These are phyloP conservation scores for Ptiloglossa arizonensis DNA, from an alignment of 1,140 invertebrate genomes.

Conservation along the genomic window DNA sequence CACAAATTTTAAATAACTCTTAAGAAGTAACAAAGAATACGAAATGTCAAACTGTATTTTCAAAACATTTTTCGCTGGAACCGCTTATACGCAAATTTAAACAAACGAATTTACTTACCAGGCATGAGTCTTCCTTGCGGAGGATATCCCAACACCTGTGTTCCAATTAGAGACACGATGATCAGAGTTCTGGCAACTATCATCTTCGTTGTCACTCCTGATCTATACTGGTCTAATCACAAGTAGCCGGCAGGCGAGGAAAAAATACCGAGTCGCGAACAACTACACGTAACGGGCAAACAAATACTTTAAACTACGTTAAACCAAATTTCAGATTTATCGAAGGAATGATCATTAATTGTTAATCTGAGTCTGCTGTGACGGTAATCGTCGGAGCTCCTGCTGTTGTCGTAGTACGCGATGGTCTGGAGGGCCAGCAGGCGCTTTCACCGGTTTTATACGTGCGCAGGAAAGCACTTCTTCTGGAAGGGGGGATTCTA, in stretches of 20 bases:
- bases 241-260: slow-evolving; percentile 9
- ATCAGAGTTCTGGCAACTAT: slow-evolving; percentile 62
- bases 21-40: no score
- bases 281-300: background rate
- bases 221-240: slow-evolving; percentile 47
- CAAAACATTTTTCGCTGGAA: no score
- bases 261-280: slow-evolving; percentile 14
- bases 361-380: slow-evolving; percentile 32
- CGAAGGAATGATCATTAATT: slow-evolving; percentile 16
- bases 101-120: slow-evolving; percentile 65
- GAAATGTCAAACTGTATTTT: no score
- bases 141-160: slow-evolving; percentile 75
- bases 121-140: slow-evolving; percentile 73
- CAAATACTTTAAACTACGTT: slow-evolving; percentile 4
- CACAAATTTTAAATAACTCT: no score
- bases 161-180: slow-evolving; percentile 64
- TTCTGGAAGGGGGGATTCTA: slow-evolving; percentile 72
- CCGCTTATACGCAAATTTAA: no score
- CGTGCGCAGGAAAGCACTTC: slow-evolving; percentile 78
- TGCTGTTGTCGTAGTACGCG: slow-evolving; percentile 77
- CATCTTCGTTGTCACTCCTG: slow-evolving; percentile 70
- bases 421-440: slow-evolving; percentile 79
- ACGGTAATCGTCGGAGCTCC: slow-evolving; percentile 61
- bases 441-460: slow-evolving; percentile 82
- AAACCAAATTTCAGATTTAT: slow-evolving; percentile 13